Base-by-base conservation (phyloP, 2,797 vertebrate genomes). In the Acomys russatus region DNA sequence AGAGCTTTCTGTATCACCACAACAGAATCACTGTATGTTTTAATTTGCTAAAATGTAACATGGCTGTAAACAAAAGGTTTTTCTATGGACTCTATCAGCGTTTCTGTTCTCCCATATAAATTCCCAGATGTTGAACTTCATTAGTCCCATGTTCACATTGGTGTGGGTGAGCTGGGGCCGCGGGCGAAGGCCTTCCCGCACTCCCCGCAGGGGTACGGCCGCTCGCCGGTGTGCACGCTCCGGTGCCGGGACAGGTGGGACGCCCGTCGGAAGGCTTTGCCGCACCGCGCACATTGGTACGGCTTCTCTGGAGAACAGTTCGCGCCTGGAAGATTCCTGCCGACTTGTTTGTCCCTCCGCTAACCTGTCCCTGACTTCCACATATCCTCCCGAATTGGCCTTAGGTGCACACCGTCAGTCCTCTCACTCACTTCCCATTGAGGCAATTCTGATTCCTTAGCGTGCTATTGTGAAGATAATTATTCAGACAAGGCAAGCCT, bases 201-300 rank as follows among this genome's bases (percentile, higher is more conserved):
- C 1, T 98, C 97, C n/a, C 95, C 96, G 92, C 97, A 98, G 92
- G 96, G 94, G 89, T 98, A 97, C 10, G 98, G 97, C 64, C 98
- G 98, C 92, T 98, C 97, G 54, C 98, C 98, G 49, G 98, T 98
- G 80, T 98, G 98, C 95, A 96, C 98, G 83, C 97, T 98, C 61
- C 98, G 98, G 94, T 98, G 98, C 68, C 98, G 96, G 63, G 95
- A 97, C 56, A 98, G 97, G 30, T 98, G 97, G 18, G 97, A 98
- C 30, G 97, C 97, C 83, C 97, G 96, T 82, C 97, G 97, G 74
- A 98, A 98, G 44, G 97, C 90, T 93, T 98, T 98, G n/a, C 97
- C 98, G 49, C 98, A 98, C 92, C 96, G 96, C 9, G 97, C 93
- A 90, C 98, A 98, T 94, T 96, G 97, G 94, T 98, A 98, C 22